A percentile compares a stretch with the other conserved stretches of the same genome.
Evolutionary conservation across 2,113 vertebrate species (phyloP).

Genomic region (Halichoerus grypus): DNA sequence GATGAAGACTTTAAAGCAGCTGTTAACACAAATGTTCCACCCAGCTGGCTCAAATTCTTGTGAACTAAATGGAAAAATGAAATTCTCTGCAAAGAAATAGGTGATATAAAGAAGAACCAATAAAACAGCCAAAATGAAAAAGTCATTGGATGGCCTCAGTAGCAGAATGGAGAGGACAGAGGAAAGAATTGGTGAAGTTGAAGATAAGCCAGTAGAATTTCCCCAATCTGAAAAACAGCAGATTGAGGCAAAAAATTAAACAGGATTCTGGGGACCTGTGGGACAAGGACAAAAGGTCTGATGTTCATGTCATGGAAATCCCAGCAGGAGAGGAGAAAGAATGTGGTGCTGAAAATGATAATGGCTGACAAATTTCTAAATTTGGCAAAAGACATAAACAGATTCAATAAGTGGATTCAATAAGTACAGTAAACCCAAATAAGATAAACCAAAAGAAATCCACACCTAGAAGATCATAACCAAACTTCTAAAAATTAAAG

Average conservation of each 20-base stretch:
- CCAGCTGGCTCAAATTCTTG: neutral
- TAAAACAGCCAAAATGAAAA: neutral
- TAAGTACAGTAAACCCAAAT: neutral
- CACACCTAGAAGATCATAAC: neutral
- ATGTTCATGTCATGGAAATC: neutral
- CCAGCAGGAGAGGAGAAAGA: neutral
- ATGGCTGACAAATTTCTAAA: neutral
- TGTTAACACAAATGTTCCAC: neutral
- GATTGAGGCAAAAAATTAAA: neutral
- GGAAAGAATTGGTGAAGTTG: neutral
- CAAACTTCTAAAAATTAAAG: constrained; percentile 7
- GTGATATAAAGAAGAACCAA: neutral
- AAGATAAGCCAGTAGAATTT: neutral
- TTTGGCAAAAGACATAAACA: neutral
- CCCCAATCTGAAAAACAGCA: neutral
- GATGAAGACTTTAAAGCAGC: neutral
- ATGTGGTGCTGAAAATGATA: neutral
- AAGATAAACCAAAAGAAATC: neutral
- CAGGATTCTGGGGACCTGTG: neutral
- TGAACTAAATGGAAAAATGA: neutral
- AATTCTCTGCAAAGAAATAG: neutral
- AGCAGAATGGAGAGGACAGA: neutral
- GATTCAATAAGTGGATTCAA: neutral
- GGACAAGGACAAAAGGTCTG: neutral
- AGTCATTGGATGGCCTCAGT: neutral